A percentile compares a stretch with the other conserved stretches of the same genome.
phyloP scores from a whole-genome alignment of 2,888 invertebrate genomes.

The Loripinus fragilis region DNA sequence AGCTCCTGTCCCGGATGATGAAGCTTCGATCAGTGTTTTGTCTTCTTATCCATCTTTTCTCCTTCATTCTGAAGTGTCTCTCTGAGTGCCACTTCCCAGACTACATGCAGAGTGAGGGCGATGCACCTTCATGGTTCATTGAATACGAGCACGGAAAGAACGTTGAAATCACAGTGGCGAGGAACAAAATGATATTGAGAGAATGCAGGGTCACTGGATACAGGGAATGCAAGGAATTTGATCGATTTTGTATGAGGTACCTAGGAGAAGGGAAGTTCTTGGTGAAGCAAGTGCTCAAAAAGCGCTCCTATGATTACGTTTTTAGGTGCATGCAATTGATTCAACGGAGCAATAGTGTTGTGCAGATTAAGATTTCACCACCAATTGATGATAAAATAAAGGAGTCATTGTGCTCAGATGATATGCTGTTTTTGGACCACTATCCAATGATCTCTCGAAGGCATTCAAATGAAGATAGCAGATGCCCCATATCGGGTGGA shows the following conservation, averaged over 20 bases:
- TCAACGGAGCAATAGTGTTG: slow-evolving; percentile 46
- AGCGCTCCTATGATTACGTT: slow-evolving; percentile 4
- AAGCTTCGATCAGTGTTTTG: background rate
- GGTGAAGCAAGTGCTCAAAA: slow-evolving; percentile 37
- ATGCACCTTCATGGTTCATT: slow-evolving; percentile 50
- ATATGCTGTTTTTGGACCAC: slow-evolving; percentile 43
- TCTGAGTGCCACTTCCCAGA: slow-evolving; percentile 52
- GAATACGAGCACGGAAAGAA: slow-evolving; percentile 44
- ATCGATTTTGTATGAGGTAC: slow-evolving; percentile 36
- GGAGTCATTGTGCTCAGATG: slow-evolving; percentile 44
- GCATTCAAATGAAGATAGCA: slow-evolving; percentile 34
- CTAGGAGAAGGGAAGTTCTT: slow-evolving; percentile 45
- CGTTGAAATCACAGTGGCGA: slow-evolving; percentile 42
- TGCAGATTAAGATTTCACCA: slow-evolving; percentile 51
- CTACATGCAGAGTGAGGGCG: slow-evolving; percentile 49
- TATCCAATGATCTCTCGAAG: slow-evolving; percentile 55
- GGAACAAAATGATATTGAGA: slow-evolving; percentile 42
- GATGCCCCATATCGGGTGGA: slow-evolving; percentile 51
- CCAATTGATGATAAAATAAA: slow-evolving; percentile 20
- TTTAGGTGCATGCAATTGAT: slow-evolving; percentile 54
- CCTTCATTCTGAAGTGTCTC: slow-evolving; percentile 15
- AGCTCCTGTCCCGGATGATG: background rate
- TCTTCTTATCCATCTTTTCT: slow-evolving; percentile 1
- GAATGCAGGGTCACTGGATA: slow-evolving; percentile 35
- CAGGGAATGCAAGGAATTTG: slow-evolving; percentile 29